Evolutionary conservation across 1,140 invertebrate species (phyloP), one percentile per base, ranked within the genome.

Genomic region (Adoxophyes honmai): DNA sequence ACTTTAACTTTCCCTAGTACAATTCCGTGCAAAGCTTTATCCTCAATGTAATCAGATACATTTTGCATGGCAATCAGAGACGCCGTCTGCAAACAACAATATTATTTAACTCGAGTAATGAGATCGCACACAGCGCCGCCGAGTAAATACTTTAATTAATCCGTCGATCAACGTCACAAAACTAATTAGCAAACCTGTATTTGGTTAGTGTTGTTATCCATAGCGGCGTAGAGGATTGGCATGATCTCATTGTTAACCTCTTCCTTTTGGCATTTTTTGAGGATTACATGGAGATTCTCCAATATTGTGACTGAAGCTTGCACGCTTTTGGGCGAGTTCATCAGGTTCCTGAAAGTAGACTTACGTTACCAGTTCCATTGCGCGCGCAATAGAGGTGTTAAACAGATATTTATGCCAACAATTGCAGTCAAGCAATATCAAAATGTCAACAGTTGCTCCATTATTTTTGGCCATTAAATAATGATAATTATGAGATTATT

Each of bases 131-230:
- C 21, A 28, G 21, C 6, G 21, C 21, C 21, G 21, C 2, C 2
- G 21, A 28, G 21, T 28, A 28, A 28, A 28, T 28, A 3, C 21
- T 28, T 28, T 28, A 28, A 28, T 28, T 28, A 28, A 28, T 28
- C 21, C 21, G 21, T 28, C 2, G 21, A 28, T 28, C 21, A 28
- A 28, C 21, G 2, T 28, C 21, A 28, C 21, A 28, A 28, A 28
- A 28, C 2, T 28, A 28, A 28, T 28, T 51, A 15, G 66, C 79
- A 81, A 87, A 98, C 97, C 94, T 98, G 96, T 58, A 98, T 95
- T 90, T 97, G 96, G 64, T 96, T 94, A n/a, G 95, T 97, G 34
- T 95, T 94, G 69, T 95, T 97, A 73, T 98, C 97, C 69, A 99
- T 95, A 15, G 96, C 95, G 57, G 91, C 93, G 88, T 96, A 98